Percentiles rank a stretch among this genome's conserved stretches.
Conservation (phyloP, 2,888 invertebrate genomes). For the Drosophila nr. perissopoda region DNA sequence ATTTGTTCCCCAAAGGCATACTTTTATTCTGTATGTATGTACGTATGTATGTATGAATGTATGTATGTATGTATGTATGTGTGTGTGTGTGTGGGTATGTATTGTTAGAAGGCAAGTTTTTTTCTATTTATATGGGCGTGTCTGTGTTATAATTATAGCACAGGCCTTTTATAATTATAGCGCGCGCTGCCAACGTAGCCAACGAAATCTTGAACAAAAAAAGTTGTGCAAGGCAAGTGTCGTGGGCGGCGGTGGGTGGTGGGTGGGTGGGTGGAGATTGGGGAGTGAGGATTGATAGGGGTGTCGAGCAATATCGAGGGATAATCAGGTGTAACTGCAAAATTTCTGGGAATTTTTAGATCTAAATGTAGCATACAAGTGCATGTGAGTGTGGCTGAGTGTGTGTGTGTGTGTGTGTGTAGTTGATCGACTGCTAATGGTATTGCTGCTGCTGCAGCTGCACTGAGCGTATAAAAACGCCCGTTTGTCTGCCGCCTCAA, state of each 20-base stretch:
- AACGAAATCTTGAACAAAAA: conserved; percentile 45
- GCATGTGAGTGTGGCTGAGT: not conserved
- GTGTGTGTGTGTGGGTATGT: conserved; percentile 1
- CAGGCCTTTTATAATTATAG: conserved; percentile 74
- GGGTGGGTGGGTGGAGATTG: not conserved
- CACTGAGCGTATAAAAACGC: conserved; percentile 39
- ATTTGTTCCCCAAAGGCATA: not conserved
- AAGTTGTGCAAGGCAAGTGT: conserved; percentile 59
- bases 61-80: conserved; percentile 14
- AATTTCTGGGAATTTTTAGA: conserved; percentile 51
- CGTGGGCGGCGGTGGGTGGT: conserved; percentile 15
- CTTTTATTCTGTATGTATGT: not conserved
- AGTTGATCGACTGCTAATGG: conserved; percentile 1
- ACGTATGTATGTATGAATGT: not conserved
- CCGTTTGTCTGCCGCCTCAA: conserved; percentile 58
- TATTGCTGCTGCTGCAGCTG: conserved; percentile 7
- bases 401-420: not conserved
- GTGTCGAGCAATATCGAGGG: not conserved
- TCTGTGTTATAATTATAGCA: conserved; percentile 73
- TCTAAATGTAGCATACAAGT: not conserved
- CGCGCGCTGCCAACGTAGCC: conserved; percentile 40
- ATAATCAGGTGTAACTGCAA: conserved; percentile 51
- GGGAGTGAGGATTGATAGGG: not conserved
- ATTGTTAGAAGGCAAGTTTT: conserved; percentile 28
- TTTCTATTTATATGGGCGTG: conserved; percentile 73